These are phyloP conservation scores for Oithona nana DNA, from an alignment of 2,888 invertebrate species.

Conservation along the genomic window DNA sequence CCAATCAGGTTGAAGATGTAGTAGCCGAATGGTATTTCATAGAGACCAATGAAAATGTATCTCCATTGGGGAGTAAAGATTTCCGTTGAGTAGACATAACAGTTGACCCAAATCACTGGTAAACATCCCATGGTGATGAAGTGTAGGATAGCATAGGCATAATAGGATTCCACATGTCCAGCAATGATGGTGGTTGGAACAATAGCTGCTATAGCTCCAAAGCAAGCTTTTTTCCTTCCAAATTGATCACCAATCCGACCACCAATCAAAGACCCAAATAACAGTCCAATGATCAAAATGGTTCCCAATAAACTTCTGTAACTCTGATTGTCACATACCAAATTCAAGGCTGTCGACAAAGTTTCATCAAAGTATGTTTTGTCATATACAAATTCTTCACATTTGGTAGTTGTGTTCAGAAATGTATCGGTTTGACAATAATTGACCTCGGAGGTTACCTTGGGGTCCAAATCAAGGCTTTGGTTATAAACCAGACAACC, in stretches of 20 bases:
- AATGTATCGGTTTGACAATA: not conserved
- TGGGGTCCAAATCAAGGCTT: not conserved
- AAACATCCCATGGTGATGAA: not conserved
- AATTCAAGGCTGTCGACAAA: not conserved
- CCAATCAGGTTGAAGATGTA: not conserved
- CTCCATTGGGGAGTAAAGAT: not conserved
- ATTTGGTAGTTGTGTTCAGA: not conserved
- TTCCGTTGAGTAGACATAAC: not conserved
- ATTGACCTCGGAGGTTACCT: not conserved
- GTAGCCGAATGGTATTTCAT: not conserved
- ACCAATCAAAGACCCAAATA: conserved; percentile 1
- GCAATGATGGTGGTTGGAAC: not conserved
- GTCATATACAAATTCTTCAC: conserved; percentile 1
- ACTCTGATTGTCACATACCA: conserved; percentile 5
- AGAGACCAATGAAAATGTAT: not conserved
- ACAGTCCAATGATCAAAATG: not conserved
- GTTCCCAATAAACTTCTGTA: not conserved
- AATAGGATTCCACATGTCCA: not conserved
- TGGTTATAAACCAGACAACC: not conserved
- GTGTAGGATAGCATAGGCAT: not conserved
- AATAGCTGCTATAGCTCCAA: not conserved
- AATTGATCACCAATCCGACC: conserved; percentile 6
- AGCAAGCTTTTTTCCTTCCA: conserved; percentile 8
- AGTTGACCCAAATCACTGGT: conserved; percentile 5
- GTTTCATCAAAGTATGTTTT: not conserved